Base-by-base conservation (phyloP, 2,113 vertebrate species). In the Ciconia boyciana region DNA sequence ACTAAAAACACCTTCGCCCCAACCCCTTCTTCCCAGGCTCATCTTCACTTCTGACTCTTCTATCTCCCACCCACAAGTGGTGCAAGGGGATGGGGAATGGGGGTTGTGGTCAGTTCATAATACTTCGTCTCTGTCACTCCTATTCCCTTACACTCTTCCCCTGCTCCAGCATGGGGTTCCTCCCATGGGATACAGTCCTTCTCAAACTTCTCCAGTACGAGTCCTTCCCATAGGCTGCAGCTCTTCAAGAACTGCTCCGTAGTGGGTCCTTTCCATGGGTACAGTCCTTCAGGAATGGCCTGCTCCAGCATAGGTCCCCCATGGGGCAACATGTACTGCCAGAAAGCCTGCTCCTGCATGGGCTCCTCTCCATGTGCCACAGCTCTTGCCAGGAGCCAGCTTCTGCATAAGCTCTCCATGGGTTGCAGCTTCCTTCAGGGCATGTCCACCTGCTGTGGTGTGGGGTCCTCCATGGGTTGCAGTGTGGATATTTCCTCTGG, bases 151-250 rank as follows among this genome's bases (percentile, higher is more conserved):
- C 0, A 0, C 10, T 60, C 31, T 60, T 69, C 19, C 7, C 4
- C 1, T 34, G 19, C 54, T 69, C 10, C 6, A 12, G 6, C 1
- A 3, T 31, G 12, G 3, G 2, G 13, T 21, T 54, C 43, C 31
- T 49, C 2, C 3, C 5, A 36, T 36, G 24, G 12, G 2, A 83
- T 16, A 20, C 8, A 49, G 17, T 71, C 20, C 20, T 83, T 43
- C 36, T 32, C 8, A 41, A 68, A 32, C 6, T 46, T 78, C 5
- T 34, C 41, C 32, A 18, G 6, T 26, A 18, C 1, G 2, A 17
- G 2, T 52, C 36, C 9, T 49, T 72, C 28, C 20, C 0, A 0
- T 9, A 34, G 14, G 11, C 18, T 51, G 16, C 0, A 0, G 2
- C 36, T 78, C 32, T 76, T 89, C 36, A 43, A 32, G 29, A 70